Evolutionary conservation across 2,113 vertebrate species (phyloP).

Genomic region (Fulica atra): DNA sequence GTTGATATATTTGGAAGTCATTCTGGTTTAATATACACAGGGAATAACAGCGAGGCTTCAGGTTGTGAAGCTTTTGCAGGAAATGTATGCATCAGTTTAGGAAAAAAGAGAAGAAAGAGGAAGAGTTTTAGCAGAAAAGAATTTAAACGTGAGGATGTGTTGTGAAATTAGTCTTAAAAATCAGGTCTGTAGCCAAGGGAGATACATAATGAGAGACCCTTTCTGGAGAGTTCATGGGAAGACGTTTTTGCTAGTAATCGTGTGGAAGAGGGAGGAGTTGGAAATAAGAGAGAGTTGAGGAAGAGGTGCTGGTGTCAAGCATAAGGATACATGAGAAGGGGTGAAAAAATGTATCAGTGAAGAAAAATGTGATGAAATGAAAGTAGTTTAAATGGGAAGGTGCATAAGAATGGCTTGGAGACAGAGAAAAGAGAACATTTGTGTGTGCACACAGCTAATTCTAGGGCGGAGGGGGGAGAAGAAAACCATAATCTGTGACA

Average conservation of each 20-base stretch:
- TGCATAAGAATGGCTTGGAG: background rate
- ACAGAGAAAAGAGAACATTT: background rate
- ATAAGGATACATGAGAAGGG: background rate
- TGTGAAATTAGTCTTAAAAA: background rate
- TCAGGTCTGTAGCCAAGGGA: background rate
- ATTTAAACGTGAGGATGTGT: background rate
- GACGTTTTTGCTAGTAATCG: background rate
- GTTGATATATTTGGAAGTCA: background rate
- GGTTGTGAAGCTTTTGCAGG: background rate
- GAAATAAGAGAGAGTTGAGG: background rate
- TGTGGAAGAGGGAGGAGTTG: background rate
- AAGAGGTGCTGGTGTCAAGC: background rate
- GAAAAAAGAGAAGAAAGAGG: background rate
- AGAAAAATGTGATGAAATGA: background rate
- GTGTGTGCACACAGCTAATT: background rate
- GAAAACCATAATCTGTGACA: background rate
- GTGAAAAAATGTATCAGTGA: background rate
- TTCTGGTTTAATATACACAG: background rate
- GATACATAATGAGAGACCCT: background rate
- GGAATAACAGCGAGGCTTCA: background rate
- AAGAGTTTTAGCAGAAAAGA: background rate
- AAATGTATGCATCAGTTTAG: background rate
- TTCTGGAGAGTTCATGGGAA: background rate
- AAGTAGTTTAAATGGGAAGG: background rate
- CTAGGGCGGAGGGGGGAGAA: rapidly evolving